Percentiles rank a stretch among this genome's conserved stretches.
Conservation (phyloP, 2,113 vertebrate species). For the Eptesicus fuscus region DNA sequence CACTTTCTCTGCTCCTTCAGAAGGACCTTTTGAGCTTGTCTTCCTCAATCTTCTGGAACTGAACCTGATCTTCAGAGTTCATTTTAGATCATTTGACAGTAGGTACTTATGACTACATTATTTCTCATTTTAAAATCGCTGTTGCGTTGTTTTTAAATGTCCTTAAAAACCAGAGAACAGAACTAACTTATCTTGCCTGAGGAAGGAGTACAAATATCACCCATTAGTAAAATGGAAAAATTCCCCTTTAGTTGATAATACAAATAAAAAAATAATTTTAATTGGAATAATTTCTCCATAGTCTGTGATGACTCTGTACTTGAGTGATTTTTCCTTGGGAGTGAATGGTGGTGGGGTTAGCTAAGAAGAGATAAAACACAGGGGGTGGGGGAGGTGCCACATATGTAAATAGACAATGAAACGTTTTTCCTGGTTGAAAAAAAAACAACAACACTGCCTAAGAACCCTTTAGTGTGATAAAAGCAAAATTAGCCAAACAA, state of each 20-base stretch:
- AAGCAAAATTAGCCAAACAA: neutral
- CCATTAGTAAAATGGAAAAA: neutral
- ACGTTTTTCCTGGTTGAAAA: neutral
- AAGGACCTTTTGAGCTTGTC: neutral
- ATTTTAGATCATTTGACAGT: neutral
- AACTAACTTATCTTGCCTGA: neutral
- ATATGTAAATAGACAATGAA: neutral
- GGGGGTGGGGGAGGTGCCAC: neutral
- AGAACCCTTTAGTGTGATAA: neutral
- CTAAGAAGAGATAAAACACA: neutral
- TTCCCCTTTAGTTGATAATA: neutral
- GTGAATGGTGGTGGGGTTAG: neutral
- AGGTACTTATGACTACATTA: neutral
- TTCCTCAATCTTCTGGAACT: neutral
- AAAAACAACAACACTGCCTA: neutral
- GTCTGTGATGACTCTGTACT: neutral
- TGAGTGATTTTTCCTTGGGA: neutral
- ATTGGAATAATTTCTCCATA: neutral
- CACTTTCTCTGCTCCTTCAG: neutral
- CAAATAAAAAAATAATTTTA: neutral
- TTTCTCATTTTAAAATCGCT: neutral
- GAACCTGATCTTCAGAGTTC: neutral
- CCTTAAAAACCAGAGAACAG: neutral
- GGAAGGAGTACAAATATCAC: neutral
- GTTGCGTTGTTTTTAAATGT: neutral